Conservation (phyloP, 2,113 vertebrate genomes). For the Petroica traversi region DNA sequence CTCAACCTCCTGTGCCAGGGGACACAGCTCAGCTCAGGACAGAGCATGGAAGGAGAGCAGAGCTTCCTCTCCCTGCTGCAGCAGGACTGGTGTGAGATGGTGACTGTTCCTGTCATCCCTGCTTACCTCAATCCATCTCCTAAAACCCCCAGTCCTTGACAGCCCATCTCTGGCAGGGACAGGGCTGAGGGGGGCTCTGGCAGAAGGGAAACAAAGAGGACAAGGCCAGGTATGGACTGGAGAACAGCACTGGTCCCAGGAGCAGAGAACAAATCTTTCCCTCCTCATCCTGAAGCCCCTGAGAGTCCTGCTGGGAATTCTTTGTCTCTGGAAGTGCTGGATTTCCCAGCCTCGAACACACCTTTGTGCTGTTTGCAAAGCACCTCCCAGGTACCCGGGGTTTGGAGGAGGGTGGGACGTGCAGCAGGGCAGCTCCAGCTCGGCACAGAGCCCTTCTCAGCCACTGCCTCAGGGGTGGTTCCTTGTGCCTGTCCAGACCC, state of each 20-base stretch:
- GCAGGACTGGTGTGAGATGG: background rate
- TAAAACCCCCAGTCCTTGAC: background rate
- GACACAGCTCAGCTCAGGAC: background rate
- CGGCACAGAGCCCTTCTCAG: rapidly evolving
- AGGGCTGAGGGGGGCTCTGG: background rate
- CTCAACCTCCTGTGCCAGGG: background rate
- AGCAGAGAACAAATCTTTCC: background rate
- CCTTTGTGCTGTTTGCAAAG: background rate
- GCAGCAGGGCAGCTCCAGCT: background rate
- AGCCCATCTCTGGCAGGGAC: background rate
- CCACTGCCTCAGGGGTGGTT: background rate
- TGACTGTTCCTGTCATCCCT: background rate
- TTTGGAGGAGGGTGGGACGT: background rate
- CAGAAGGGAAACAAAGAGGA: background rate
- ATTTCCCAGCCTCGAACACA: background rate
- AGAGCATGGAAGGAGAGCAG: background rate
- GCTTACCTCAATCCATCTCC: background rate
- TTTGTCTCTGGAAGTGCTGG: background rate
- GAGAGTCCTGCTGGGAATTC: background rate
- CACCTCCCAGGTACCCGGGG: rapidly evolving
- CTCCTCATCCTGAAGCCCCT: background rate
- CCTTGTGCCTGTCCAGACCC: background rate
- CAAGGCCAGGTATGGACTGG: background rate
- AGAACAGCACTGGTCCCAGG: background rate
- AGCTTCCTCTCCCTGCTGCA: background rate